Conservation (phyloP, 2,797 vertebrate genomes). For the Sebastes steindachneri region DNA sequence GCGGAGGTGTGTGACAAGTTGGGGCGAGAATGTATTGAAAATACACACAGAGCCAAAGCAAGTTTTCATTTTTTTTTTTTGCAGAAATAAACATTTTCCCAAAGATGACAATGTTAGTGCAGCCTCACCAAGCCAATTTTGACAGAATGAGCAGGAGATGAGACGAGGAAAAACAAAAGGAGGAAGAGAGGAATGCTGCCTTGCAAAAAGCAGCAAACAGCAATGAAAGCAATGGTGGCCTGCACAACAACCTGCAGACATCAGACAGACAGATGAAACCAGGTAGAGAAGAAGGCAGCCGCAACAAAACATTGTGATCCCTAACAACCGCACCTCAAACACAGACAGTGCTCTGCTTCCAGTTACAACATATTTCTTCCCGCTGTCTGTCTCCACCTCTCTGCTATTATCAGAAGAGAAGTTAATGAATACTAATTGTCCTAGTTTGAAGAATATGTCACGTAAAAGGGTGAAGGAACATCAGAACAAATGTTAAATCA, state of each 20-base stretch:
- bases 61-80: not conserved
- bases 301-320: constrained; percentile 25
- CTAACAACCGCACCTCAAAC: constrained; percentile 30
- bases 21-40: too few relatives aligned
- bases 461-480: not conserved
- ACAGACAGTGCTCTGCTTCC: not conserved
- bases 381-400: not conserved
- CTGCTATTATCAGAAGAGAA: not conserved
- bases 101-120: not conserved
- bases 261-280: constrained; percentile 32
- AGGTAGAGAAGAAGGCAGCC: constrained; percentile 7
- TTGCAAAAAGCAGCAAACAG: constrained; percentile 9
- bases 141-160: constrained; percentile 8
- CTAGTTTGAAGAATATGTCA: not conserved
- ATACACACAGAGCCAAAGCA: too few relatives aligned
- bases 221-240: constrained; percentile 6
- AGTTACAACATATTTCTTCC: not conserved
- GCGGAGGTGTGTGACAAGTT: too few relatives aligned
- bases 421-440: not conserved
- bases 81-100: constrained; percentile 2
- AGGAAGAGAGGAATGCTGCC: not conserved
- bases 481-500: not conserved
- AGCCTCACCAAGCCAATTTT: not conserved
- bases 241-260: constrained; percentile 27
- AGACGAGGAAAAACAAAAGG: not conserved